Evolutionary conservation across 2,888 invertebrate species (phyloP).

Genomic region (Sinelater perroti): DNA sequence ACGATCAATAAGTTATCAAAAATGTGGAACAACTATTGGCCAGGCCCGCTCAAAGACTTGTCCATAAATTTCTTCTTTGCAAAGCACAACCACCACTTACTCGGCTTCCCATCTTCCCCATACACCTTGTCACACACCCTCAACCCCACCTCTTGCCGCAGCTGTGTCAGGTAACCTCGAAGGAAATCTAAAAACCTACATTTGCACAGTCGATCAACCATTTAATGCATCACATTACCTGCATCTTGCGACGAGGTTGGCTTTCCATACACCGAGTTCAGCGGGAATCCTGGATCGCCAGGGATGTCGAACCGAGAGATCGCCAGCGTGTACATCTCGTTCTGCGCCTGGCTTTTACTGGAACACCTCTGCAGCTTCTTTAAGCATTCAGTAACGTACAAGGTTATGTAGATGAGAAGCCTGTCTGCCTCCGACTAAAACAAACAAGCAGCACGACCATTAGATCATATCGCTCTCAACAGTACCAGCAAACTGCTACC

Average conservation of each 20-base stretch:
- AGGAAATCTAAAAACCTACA: conserved; percentile 75
- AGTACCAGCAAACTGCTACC: conserved; percentile 69
- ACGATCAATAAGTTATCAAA: too few species aligned
- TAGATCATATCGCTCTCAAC: too few species aligned
- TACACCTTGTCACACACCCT: conserved; percentile 94
- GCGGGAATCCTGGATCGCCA: conserved; percentile 92
- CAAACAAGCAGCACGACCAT: background rate
- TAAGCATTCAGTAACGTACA: conserved; percentile 97
- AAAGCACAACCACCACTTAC: conserved; percentile 99
- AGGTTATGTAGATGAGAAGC: conserved; percentile 94
- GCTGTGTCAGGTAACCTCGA: conserved; percentile 91
- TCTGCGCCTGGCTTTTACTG: conserved; percentile 86
- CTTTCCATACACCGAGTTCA: conserved; percentile 94
- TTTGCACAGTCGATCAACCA: background rate
- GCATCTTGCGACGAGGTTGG: conserved; percentile 81
- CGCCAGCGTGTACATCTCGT: conserved; percentile 96
- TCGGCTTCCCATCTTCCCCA: conserved; percentile 92
- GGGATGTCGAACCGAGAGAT: conserved; percentile 96
- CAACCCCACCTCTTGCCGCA: conserved; percentile 93
- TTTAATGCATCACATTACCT: conserved; percentile 63
- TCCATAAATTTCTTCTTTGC: conserved; percentile 99
- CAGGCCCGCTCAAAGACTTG: conserved; percentile 91
- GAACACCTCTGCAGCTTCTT: conserved; percentile 93
- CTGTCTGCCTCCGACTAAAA: conserved; percentile 93
- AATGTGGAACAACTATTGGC: conserved; percentile 69